These are phyloP conservation scores for Tortrix viridana DNA, from an alignment of 2,888 invertebrate genomes.

Conservation along the genomic window DNA sequence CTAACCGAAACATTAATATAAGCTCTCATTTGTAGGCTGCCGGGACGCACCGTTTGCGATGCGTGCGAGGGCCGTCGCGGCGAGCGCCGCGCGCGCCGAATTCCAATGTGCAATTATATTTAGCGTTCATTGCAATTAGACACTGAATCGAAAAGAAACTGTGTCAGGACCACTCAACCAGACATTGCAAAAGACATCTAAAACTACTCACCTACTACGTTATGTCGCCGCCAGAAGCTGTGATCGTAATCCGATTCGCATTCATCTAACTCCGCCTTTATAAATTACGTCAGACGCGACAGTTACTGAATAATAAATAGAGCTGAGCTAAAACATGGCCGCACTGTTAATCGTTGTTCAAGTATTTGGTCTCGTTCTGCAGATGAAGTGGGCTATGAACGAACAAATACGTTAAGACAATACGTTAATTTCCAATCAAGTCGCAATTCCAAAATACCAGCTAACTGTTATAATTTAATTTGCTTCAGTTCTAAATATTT, in stretches of 20 bases:
- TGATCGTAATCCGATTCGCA: constrained; percentile 41
- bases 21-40: constrained; percentile 73
- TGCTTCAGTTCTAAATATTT: not conserved
- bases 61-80: constrained; percentile 64
- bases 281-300: constrained; percentile 47
- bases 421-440: not conserved
- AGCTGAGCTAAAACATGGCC: constrained; percentile 42
- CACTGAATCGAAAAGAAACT: constrained; percentile 67
- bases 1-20: constrained; percentile 58
- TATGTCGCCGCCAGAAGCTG: constrained; percentile 41
- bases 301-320: constrained; percentile 48
- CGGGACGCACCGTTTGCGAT: constrained; percentile 71
- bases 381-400: constrained; percentile 35
- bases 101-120: constrained; percentile 75
- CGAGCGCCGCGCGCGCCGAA: constrained; percentile 59
- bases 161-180: constrained; percentile 53
- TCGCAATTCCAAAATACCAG: not conserved
- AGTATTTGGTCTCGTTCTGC: constrained; percentile 39
- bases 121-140: constrained; percentile 69
- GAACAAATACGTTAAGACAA: not conserved
- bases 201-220: constrained; percentile 44
- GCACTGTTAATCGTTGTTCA: constrained; percentile 38
- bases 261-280: constrained; percentile 45
- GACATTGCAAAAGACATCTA: constrained; percentile 38
- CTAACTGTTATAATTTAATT: too few relatives aligned